Percentiles rank a stretch among this genome's conserved stretches.
Conservation (phyloP, 2,797 vertebrate genomes). For the Artibeus lituratus region DNA sequence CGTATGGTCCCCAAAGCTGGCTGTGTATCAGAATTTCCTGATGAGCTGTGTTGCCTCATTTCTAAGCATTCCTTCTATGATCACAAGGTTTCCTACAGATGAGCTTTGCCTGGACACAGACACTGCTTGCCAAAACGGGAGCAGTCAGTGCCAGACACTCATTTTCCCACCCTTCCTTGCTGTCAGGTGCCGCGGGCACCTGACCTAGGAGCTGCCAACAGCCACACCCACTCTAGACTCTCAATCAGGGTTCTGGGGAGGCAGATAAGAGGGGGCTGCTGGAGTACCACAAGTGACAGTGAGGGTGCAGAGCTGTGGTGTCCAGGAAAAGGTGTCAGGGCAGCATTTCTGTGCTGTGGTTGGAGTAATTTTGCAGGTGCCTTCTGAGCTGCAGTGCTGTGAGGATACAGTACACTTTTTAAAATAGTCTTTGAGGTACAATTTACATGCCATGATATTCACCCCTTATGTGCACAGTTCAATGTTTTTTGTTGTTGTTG, state of each 20-base stretch:
- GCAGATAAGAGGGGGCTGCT: background rate
- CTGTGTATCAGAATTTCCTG: background rate
- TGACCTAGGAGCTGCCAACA: background rate
- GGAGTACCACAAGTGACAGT: accelerated
- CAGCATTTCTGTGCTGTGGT: background rate
- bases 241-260: background rate
- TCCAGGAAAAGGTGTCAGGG: background rate
- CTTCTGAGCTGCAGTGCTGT: background rate
- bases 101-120: background rate
- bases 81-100: background rate
- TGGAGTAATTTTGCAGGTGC: background rate
- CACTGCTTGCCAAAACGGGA: background rate
- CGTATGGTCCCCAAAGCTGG: background rate
- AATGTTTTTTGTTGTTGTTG: no score
- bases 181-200: no score
- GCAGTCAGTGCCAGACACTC: no score
- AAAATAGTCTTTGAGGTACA: background rate
- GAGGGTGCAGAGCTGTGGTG: background rate
- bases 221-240: background rate
- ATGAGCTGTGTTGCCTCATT: background rate
- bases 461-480: background rate
- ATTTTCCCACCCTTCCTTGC: background rate
- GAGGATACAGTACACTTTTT: background rate
- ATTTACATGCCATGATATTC: background rate
- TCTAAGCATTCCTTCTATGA: background rate